Evolutionary conservation across 2,113 vertebrate genomes (phyloP).

Genomic region (Ginglymostoma cirratum): DNA sequence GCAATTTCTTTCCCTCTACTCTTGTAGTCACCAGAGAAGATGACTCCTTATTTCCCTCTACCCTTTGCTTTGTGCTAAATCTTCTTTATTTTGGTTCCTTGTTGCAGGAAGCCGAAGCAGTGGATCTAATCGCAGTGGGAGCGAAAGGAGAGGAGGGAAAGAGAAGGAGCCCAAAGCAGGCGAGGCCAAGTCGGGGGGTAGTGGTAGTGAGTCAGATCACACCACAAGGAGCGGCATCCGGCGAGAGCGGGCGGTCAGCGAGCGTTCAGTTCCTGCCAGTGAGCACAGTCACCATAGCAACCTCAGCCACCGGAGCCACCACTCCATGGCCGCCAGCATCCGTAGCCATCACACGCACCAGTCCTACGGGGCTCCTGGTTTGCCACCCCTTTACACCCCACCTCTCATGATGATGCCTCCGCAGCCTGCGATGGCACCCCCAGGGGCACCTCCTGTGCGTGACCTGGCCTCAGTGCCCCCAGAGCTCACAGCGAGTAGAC

Average conservation of each 20-base stretch:
- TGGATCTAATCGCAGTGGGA: constrained; percentile 76
- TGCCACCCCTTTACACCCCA: constrained; percentile 72
- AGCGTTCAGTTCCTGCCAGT: constrained; percentile 60
- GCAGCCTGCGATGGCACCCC: constrained; percentile 59
- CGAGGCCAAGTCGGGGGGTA: constrained; percentile 74
- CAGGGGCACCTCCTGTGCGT: constrained; percentile 72
- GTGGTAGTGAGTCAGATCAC: constrained; percentile 70
- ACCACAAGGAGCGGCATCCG: constrained; percentile 66
- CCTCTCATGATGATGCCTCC: constrained; percentile 69
- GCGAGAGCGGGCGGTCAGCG: constrained; percentile 61
- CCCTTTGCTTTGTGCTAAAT: neutral
- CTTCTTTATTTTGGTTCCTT: neutral
- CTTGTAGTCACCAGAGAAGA: neutral
- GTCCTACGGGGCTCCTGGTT: constrained; percentile 63
- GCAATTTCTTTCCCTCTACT: neutral
- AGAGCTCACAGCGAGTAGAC: constrained; percentile 87
- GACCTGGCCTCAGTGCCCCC: constrained; percentile 83
- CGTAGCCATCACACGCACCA: constrained; percentile 72
- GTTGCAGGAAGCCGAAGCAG: constrained; percentile 80
- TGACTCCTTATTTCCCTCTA: neutral
- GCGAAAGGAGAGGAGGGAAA: constrained; percentile 57
- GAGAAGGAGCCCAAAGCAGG: constrained; percentile 40
- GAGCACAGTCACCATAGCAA: constrained; percentile 51
- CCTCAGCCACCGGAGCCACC: constrained; percentile 78
- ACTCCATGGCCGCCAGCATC: constrained; percentile 69